phyloP scores from a whole-genome alignment of 1,140 invertebrate genomes.

The Oncopodura yosiiana region DNA sequence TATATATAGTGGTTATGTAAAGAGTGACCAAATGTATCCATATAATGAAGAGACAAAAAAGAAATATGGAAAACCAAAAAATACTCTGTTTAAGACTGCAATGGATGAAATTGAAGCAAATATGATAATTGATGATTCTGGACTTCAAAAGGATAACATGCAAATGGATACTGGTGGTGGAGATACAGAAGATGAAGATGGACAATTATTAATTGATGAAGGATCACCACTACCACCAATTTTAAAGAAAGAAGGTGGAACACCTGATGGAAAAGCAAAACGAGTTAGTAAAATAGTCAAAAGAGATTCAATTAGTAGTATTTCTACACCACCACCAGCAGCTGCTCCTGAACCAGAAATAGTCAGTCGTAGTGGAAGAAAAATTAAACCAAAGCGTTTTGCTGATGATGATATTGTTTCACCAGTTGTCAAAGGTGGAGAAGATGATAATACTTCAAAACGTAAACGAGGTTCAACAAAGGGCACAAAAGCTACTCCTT shows the following conservation, averaged over 20 bases:
- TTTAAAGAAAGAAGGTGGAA: not conserved
- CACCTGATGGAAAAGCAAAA: not conserved
- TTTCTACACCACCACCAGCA: conserved; percentile 13
- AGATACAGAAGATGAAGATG: conserved; percentile 45
- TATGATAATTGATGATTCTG: conserved; percentile 38
- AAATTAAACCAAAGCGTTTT: conserved; percentile 59
- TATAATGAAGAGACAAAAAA: conserved; percentile 51
- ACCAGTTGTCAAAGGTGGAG: conserved; percentile 9
- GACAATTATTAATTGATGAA: conserved; percentile 52
- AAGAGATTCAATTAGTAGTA: not conserved
- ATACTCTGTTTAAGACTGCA: conserved; percentile 57
- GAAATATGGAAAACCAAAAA: conserved; percentile 56
- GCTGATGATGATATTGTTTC: conserved; percentile 38
- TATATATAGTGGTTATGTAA: conserved; percentile 42
- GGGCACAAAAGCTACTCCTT: conserved; percentile 9
- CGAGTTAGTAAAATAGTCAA: conserved; percentile 3
- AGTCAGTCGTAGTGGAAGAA: conserved; percentile 60
- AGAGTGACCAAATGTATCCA: conserved; percentile 44
- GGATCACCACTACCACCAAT: conserved; percentile 39
- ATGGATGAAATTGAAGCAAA: conserved; percentile 53
- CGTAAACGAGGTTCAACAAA: not conserved
- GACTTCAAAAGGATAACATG: not conserved
- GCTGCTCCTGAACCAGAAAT: conserved; percentile 48
- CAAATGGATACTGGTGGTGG: conserved; percentile 8
- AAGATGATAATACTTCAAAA: not conserved